Percentiles rank a stretch among this genome's conserved stretches.
Evolutionary conservation across 2,113 vertebrate genomes (phyloP).

Genomic region (Thryonomys swinderianus): DNA sequence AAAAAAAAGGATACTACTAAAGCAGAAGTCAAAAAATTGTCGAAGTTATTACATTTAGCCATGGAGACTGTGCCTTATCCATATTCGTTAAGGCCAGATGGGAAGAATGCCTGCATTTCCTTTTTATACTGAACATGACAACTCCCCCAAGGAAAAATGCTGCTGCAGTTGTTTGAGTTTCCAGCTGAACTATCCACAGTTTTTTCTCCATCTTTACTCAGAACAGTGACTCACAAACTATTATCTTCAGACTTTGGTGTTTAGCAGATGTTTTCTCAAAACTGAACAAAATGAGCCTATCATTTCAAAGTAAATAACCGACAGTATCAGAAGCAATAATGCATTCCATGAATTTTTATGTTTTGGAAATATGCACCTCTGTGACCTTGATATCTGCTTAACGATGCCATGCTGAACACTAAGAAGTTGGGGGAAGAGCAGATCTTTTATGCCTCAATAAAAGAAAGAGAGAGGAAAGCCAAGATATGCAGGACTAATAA

Average conservation of each 20-base stretch:
- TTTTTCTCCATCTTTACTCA: background rate
- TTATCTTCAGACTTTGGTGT: background rate
- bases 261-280: background rate
- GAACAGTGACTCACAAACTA: background rate
- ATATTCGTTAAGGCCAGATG: background rate
- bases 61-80: background rate
- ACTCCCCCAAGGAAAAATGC: background rate
- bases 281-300: background rate
- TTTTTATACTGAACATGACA: background rate
- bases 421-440: background rate
- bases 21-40: background rate
- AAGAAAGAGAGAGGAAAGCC: background rate
- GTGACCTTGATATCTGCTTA: background rate
- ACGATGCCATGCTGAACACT: background rate
- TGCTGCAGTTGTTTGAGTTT: background rate
- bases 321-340: background rate
- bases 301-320: background rate
- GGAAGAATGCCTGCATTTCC: background rate
- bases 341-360: background rate
- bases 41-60: background rate
- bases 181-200: background rate
- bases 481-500: background rate
- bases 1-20: too few relatives aligned
- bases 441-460: slow-evolving; percentile 10
- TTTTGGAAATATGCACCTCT: background rate